These are phyloP conservation scores for Spizaetus ornatus DNA, from an alignment of 2,113 vertebrate genomes.

Conservation along the genomic window DNA sequence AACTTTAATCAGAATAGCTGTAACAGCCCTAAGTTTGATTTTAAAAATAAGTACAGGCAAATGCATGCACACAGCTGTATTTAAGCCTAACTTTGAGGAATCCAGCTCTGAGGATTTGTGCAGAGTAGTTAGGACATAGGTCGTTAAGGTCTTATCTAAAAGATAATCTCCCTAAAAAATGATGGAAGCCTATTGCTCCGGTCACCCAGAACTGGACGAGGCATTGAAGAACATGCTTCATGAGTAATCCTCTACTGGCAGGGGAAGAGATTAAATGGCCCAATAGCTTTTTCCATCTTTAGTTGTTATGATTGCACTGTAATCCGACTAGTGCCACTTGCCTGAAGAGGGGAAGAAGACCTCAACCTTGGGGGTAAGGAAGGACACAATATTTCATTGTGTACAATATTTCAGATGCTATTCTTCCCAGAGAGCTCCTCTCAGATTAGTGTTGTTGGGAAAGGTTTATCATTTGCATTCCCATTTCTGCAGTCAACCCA, in stretches of 20 bases:
- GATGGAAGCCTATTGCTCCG: conserved; percentile 31
- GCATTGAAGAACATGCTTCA: conserved; percentile 57
- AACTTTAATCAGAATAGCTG: neutral
- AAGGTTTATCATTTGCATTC: conserved; percentile 47
- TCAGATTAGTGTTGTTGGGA: conserved; percentile 52
- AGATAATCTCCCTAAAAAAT: conserved; percentile 65
- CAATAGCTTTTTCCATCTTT: conserved; percentile 58
- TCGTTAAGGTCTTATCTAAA: conserved; percentile 46
- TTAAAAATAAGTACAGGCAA: conserved; percentile 9
- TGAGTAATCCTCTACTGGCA: conserved; percentile 58
- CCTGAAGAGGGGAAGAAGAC: conserved; percentile 27
- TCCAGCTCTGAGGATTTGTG: conserved; percentile 20
- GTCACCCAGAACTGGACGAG: conserved; percentile 27
- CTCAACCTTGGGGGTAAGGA: neutral
- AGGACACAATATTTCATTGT: conserved; percentile 58
- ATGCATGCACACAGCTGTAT: conserved; percentile 44
- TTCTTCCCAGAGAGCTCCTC: conserved; percentile 30
- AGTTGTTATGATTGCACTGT: conserved; percentile 57
- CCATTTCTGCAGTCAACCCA: conserved; percentile 39
- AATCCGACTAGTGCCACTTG: conserved; percentile 60
- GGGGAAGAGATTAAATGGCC: conserved; percentile 60
- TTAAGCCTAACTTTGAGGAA: conserved; percentile 39
- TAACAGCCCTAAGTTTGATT: neutral
- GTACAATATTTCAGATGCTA: conserved; percentile 31
- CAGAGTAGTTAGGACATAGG: conserved; percentile 33